Evolutionary conservation across 1,140 invertebrate species (phyloP).

Genomic region (Pollicipes pollicipes): DNA sequence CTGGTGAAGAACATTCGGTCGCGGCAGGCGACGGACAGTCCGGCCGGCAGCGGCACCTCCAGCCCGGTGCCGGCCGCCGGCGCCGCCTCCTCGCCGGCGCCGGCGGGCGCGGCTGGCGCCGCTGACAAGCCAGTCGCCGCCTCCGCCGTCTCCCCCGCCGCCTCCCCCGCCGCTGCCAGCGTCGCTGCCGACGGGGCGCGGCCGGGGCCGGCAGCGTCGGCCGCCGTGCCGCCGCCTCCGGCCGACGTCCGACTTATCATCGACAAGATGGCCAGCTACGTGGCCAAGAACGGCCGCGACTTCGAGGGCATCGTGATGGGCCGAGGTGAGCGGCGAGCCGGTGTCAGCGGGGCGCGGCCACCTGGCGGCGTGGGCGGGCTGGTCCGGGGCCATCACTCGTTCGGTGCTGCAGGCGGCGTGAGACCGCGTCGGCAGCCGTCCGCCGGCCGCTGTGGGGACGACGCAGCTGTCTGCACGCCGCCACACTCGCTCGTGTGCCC

Average conservation of each 20-base stretch:
- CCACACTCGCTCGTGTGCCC: too few species aligned
- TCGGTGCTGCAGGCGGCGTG: too few species aligned
- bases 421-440: too few species aligned
- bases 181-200: too few species aligned
- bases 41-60: slow-evolving; percentile 14
- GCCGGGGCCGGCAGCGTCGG: too few species aligned
- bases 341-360: too few species aligned
- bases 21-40: slow-evolving; percentile 19
- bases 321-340: slow-evolving; percentile 38
- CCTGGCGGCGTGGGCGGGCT: too few species aligned
- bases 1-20: slow-evolving; percentile 63
- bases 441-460: too few species aligned
- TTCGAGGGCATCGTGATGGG: slow-evolving; percentile 74
- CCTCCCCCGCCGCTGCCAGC: too few species aligned
- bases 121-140: slow-evolving; percentile 2
- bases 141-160: slow-evolving; percentile 20
- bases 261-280: slow-evolving; percentile 89
- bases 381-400: too few species aligned
- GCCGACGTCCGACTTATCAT: slow-evolving; percentile 69
- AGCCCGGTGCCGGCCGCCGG: slow-evolving; percentile 11
- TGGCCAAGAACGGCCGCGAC: slow-evolving; percentile 78
- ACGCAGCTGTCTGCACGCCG: too few species aligned
- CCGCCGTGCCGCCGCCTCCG: slow-evolving; percentile 45
- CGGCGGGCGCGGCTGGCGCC: neutral
- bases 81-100: slow-evolving; percentile 6